Evolutionary conservation across 2,888 invertebrate genomes (phyloP), one percentile per base, ranked within the genome.

Genomic region (Andricus quercusramuli): DNA sequence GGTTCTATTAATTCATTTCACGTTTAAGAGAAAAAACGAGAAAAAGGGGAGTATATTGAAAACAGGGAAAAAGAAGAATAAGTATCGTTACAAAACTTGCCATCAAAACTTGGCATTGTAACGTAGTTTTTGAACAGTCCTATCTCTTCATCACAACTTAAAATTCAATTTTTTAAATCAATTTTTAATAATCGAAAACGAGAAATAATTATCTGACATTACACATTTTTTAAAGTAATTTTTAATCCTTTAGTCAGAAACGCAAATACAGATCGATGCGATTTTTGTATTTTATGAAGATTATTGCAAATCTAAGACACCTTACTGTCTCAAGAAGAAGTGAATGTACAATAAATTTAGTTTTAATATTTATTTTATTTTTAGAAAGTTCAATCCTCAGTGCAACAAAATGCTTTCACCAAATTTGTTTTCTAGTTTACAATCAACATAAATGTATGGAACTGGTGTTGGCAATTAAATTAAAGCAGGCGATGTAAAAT

Each of bases 331-430:
- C 37, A 44, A 51, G 41, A 47, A 13, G 41, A 68, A 41, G 44
- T 44, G 68, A 68, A 47, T 68, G 68, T 44, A 68, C 44, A 68
- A 68, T 68, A 68, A 68, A 47, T 68, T 68, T 68, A 68, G 68
- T 68, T 70, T 51, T 70, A 70, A 47, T 70, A 70, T 70, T 70
- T 70, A 70, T 70, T 47, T 70, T 51, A 20, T 51, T 5, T 8
- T 37, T 37, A 37, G 37, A 47, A 70, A 29, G 9, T 15, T 25
- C 47, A 70, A 51, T 44, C 20, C 29, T 17, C 9, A 51, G 29
- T 70, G 70, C 70, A 51, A 37, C 0, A 37, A 37, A 37, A 37
- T 37, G 8, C 37, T 37, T 8, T 8, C 8, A 8, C 37, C 37
- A 37, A 37, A 37, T 37, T 37, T 37, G 1, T 37, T 37, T 37